Base-by-base conservation (phyloP, 2,797 vertebrate genomes). In the Liasis olivaceus region DNA sequence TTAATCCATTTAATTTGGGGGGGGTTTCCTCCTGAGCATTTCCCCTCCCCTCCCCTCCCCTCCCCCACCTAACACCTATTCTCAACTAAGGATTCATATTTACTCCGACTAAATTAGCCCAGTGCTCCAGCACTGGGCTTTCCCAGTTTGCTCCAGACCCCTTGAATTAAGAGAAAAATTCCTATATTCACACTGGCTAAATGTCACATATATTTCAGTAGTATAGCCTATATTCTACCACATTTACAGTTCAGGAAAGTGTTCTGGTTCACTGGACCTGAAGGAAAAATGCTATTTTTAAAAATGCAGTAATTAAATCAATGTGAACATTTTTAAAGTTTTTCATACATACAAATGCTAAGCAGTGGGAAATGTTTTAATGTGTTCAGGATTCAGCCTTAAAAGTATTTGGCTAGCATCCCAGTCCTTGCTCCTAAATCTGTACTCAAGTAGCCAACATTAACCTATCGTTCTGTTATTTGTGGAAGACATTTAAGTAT, bases 381-480 rank as follows among this genome's bases (percentile, higher is more conserved):
- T 92, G 90, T 95, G 93, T 90, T 89, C 86, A 86, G 85, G 90
- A 94, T 95, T 96, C 94, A 95, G 91, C 93, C 92, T 94, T 88
- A 94, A 42, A 77, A 94, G 94, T 95, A 81, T 93, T 96, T 96
- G 96, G 96, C 96, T 93, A 14, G 8, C 77, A 91, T 95, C 93
- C 94, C 94, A 94, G 28, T 81, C 95, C 91, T 69, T 93, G 17
- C 85, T 95, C 66, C 91, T 64, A 28, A 94, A 92, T 28, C 81
- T 93, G 54, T 95, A 93, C 96, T 90, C 89, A 85, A 88, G 84
- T 94, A 22, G 72, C 87, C 89, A 92, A 92, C 94, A 90, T 85
- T 94, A 96, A 92, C 51, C 87, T 0, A 0, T 95, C 94, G 28
- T 59, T 95, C 92, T 93, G 90, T 92, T 95, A 26, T n/a, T 9